Conservation (phyloP, 2,888 invertebrate species). For the Dynastes maya region DNA sequence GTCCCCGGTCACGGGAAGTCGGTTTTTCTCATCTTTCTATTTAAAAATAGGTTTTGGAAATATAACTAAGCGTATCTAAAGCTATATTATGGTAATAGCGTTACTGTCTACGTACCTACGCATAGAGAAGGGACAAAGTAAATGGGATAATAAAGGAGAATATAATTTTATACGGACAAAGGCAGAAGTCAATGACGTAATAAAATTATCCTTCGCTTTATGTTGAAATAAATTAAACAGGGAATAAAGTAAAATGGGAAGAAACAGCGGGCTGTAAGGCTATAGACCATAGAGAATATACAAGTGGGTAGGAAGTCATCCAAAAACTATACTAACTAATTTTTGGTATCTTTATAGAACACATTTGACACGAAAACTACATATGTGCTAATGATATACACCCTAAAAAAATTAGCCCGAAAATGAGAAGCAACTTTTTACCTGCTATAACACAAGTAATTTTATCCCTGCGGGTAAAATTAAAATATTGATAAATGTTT, state of each 20-base stretch:
- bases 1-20: neutral
- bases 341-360: no score
- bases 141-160: conserved; percentile 2
- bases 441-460: no score
- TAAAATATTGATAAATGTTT: no score
- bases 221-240: neutral
- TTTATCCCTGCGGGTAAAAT: no score
- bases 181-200: neutral
- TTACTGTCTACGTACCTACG: neutral
- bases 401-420: no score
- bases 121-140: neutral
- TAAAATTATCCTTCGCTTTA: conserved; percentile 4
- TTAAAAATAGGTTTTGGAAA: neutral
- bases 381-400: no score
- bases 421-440: no score
- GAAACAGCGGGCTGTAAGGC: neutral
- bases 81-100: neutral
- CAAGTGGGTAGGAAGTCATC: no score
- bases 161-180: conserved; percentile 5
- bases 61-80: neutral
- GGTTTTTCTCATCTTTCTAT: neutral
- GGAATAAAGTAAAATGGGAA: neutral
- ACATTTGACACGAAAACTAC: no score
- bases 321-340: no score
- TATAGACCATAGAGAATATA: no score